Percentiles rank a stretch among this genome's conserved stretches.
Evolutionary conservation across 2,113 vertebrate genomes (phyloP).

Genomic region (Progne subis): DNA sequence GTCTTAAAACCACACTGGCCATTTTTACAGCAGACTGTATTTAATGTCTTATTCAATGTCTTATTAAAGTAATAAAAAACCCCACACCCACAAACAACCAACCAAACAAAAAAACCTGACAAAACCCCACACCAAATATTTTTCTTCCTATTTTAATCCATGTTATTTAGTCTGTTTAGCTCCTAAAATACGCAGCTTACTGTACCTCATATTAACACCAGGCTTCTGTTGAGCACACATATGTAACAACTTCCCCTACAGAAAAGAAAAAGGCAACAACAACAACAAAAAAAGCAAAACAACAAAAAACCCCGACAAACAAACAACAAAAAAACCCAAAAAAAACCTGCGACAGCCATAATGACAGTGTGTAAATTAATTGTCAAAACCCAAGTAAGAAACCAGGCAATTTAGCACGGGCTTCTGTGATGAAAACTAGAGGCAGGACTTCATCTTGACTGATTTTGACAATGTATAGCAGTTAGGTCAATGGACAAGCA

Average conservation of each 20-base stretch:
- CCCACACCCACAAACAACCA: fast-evolving
- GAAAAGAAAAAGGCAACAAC: not conserved
- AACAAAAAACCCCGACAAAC: too few species aligned
- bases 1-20: not conserved
- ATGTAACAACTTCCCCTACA: not conserved
- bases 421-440: not conserved
- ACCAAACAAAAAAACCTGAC: not conserved
- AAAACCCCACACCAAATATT: not conserved
- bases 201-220: not conserved
- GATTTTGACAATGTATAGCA: not conserved
- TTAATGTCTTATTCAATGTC: not conserved
- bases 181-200: not conserved
- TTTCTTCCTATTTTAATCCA: not conserved
- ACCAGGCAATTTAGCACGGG: not conserved
- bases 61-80: fast-evolving
- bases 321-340: too few species aligned
- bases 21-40: not conserved
- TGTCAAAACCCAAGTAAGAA: not conserved
- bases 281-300: too few species aligned
- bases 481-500: not conserved
- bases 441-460: fast-evolving
- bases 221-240: not conserved
- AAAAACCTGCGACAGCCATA: not conserved
- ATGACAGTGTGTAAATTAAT: not conserved
- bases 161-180: not conserved